Percentiles rank a stretch among this genome's conserved stretches.
Evolutionary conservation across 2,113 vertebrate species (phyloP).

Genomic region (Petromus typicus): DNA sequence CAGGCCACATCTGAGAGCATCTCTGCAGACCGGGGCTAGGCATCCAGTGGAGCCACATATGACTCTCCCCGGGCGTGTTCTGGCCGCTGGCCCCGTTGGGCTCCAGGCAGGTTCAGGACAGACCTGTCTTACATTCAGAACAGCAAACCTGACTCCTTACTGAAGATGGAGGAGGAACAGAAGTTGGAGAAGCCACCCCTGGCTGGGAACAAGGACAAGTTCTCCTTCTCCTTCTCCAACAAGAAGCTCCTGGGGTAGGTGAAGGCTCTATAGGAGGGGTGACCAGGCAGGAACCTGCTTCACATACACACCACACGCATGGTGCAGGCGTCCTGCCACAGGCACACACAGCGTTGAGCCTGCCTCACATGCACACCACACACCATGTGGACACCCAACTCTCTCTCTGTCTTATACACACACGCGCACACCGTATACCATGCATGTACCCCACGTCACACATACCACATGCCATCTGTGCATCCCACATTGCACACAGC

Average conservation of each 20-base stretch:
- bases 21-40: not conserved
- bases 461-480: not conserved
- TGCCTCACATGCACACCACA: no score
- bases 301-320: not conserved
- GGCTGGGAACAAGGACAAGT: conserved; percentile 94
- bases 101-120: not conserved
- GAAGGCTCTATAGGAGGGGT: not conserved
- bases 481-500: not conserved
- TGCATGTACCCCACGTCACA: not conserved
- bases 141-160: conserved; percentile 97
- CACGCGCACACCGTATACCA: no score
- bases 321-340: accelerated
- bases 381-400: no score
- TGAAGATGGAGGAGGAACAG: conserved; percentile 99
- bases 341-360: no score
- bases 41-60: no score
- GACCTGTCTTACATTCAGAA: conserved; percentile 89
- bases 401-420: no score
- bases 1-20: not conserved
- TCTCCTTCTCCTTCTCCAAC: conserved; percentile 96
- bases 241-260: conserved; percentile 95
- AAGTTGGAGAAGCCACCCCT: conserved; percentile 93
- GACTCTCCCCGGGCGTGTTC: not conserved
- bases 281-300: not conserved
- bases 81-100: not conserved